phyloP scores from a whole-genome alignment of 2,113 vertebrate genomes.

The Columba janthina region DNA sequence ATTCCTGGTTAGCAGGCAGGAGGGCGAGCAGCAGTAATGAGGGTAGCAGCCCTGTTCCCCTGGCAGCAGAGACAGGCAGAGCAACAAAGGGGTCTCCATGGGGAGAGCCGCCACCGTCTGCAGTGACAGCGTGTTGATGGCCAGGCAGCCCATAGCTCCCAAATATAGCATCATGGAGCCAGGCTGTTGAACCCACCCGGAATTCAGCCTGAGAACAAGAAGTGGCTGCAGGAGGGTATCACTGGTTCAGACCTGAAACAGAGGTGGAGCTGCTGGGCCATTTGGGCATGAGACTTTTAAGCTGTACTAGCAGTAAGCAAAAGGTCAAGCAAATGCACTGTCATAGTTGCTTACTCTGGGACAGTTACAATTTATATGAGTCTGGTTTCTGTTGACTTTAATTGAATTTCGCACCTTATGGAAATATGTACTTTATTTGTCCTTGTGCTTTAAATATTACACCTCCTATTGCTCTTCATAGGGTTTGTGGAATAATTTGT shows the following conservation, averaged over 20 bases:
- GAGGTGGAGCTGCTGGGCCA: not conserved
- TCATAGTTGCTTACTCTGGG: not conserved
- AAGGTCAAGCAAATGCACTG: not conserved
- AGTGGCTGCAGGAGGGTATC: fast-evolving
- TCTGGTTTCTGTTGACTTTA: not conserved
- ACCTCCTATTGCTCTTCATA: not conserved
- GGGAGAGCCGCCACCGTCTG: not conserved
- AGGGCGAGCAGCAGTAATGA: not conserved
- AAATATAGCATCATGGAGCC: not conserved
- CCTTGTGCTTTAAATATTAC: not conserved
- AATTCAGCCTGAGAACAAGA: not conserved
- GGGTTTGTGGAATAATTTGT: not conserved
- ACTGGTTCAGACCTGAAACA: not conserved
- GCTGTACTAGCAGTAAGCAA: not conserved
- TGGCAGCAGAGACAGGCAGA: not conserved
- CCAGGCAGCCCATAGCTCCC: not conserved
- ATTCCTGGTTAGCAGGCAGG: not conserved
- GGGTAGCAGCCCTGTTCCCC: not conserved
- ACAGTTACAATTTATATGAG: not conserved
- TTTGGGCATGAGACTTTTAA: not conserved
- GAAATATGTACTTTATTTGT: not conserved
- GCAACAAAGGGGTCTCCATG: not conserved
- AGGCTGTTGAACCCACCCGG: not conserved
- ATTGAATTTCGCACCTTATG: not conserved
- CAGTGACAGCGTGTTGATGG: not conserved